Percentiles rank a stretch among this genome's conserved stretches.
Conservation (phyloP, 2,113 vertebrate species). For the Hymenochirus boettgeri region DNA sequence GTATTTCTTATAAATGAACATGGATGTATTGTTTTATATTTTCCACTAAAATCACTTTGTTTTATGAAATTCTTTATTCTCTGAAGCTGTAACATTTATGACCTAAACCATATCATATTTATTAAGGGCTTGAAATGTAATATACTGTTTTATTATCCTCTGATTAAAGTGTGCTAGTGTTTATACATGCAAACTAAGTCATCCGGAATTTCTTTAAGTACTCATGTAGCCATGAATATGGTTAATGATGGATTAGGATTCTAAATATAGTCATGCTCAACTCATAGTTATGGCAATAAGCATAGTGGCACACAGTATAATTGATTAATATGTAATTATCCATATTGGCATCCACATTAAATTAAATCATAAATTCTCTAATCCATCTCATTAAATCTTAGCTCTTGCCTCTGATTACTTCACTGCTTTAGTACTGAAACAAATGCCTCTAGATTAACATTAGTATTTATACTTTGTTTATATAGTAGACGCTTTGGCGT, state of each 20-base stretch:
- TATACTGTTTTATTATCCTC: not conserved
- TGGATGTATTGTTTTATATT: too few relatives aligned
- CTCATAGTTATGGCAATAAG: not conserved
- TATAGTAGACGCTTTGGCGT: too few relatives aligned
- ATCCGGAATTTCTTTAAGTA: not conserved
- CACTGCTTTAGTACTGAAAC: not conserved
- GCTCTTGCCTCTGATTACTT: slow-evolving; percentile 2
- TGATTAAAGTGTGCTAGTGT: not conserved
- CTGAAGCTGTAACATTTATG: not conserved
- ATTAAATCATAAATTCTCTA: slow-evolving; percentile 9
- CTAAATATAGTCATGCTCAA: slow-evolving; percentile 5
- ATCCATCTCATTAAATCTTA: slow-evolving; percentile 8
- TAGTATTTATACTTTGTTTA: too few relatives aligned
- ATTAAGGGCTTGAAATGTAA: not conserved
- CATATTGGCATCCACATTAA: slow-evolving; percentile 18
- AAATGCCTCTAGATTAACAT: too few relatives aligned
- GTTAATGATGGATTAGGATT: slow-evolving; percentile 5
- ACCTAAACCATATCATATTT: not conserved
- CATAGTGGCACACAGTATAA: slow-evolving; percentile 3
- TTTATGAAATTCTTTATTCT: not conserved
- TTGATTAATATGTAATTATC: slow-evolving; percentile 23
- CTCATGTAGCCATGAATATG: not conserved
- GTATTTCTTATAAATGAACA: too few relatives aligned
- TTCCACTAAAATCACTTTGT: too few relatives aligned
- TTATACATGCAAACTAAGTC: not conserved